These are phyloP conservation scores for Helarctos malayanus DNA, from an alignment of 2,797 vertebrate species.

Conservation along the genomic window DNA sequence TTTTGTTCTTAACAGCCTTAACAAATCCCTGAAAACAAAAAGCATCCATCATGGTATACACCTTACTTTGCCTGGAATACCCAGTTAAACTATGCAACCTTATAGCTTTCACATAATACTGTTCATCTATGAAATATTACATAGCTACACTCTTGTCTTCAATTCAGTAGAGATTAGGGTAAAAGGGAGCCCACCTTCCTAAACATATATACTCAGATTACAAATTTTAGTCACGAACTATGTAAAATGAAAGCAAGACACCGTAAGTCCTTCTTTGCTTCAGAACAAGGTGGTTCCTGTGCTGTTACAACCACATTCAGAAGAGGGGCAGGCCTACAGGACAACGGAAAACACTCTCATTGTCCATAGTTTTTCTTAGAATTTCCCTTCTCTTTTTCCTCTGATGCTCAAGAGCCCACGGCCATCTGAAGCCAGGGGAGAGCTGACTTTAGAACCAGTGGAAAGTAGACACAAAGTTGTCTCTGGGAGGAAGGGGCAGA, in stretches of 20 bases:
- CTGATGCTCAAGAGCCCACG: background rate
- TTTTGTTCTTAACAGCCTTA: constrained; percentile 22
- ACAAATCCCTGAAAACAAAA: constrained; percentile 19
- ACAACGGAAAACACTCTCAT: background rate
- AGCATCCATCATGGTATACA: background rate
- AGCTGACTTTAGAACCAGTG: background rate
- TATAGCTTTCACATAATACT: background rate
- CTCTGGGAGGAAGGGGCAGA: background rate
- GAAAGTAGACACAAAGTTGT: constrained; percentile 24
- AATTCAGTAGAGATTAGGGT: background rate
- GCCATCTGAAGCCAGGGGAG: background rate
- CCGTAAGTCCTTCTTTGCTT: constrained; percentile 38
- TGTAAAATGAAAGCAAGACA: background rate
- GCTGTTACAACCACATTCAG: background rate
- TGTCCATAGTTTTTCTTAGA: background rate
- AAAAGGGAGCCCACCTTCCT: background rate
- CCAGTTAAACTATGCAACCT: background rate
- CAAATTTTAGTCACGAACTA: background rate
- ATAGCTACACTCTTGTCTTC: background rate
- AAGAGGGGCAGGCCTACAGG: background rate
- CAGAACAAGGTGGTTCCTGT: background rate
- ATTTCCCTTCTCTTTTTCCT: background rate
- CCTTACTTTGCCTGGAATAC: background rate
- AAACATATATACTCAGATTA: background rate
- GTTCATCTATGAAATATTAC: background rate